A percentile compares a stretch with the other conserved stretches of the same genome.
Conservation (phyloP, 2,113 vertebrate species). For the Alethe castanea region DNA sequence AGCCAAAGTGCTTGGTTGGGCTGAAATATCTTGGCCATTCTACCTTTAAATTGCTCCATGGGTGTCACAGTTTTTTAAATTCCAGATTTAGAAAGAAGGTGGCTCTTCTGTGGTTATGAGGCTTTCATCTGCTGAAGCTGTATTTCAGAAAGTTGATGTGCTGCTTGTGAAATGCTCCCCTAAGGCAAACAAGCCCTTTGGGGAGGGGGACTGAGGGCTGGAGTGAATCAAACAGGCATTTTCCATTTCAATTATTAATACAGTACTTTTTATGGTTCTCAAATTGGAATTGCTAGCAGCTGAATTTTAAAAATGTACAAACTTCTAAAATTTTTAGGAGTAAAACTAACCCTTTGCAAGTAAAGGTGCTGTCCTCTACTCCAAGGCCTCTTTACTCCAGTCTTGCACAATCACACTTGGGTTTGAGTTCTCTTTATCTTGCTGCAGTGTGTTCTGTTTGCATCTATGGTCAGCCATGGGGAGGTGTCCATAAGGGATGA, state of each 20-base stretch:
- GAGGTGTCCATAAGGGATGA: background rate
- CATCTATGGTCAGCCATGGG: fast-evolving
- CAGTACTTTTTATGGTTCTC: background rate
- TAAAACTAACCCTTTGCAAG: background rate
- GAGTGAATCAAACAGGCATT: slow-evolving; percentile 38
- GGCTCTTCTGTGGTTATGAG: background rate
- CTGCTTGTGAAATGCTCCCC: slow-evolving; percentile 39
- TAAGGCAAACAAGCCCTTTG: slow-evolving; percentile 7
- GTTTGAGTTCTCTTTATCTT: background rate
- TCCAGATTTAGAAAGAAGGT: background rate
- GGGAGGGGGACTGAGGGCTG: slow-evolving; percentile 11
- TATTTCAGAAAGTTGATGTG: background rate
- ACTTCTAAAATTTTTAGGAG: slow-evolving; percentile 17
- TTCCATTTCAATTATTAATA: slow-evolving; percentile 37
- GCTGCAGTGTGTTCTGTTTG: background rate
- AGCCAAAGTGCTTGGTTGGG: background rate
- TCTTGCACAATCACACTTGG: background rate
- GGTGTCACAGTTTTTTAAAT: background rate
- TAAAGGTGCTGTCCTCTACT: background rate
- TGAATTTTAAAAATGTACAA: slow-evolving; percentile 51
- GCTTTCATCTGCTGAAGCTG: background rate
- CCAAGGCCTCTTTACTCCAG: background rate
- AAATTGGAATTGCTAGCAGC: slow-evolving; percentile 47
- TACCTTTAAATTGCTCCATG: background rate
- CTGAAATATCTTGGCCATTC: background rate